Evolutionary conservation across 2,113 vertebrate species (phyloP).

Genomic region (Scatophagus argus): DNA sequence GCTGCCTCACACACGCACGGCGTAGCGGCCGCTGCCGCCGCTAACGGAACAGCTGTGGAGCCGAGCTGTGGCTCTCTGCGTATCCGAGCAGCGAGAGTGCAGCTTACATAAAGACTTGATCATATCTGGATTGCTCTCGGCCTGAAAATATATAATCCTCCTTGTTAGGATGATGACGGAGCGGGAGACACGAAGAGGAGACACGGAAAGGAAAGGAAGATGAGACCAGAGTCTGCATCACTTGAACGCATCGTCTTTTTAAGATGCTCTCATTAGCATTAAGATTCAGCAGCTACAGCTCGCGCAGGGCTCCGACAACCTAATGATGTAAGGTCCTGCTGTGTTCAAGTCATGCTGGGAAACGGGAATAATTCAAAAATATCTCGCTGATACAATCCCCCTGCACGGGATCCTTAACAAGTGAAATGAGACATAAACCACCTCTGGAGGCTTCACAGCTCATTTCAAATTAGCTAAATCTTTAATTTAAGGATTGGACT

Average conservation of each 20-base stretch:
- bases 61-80: slow-evolving; percentile 23
- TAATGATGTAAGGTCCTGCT: neutral
- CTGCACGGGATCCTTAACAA: too few relatives aligned
- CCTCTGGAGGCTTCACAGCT: neutral
- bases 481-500: too few relatives aligned
- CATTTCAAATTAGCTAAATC: neutral
- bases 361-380: neutral
- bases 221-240: neutral
- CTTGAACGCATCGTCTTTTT: neutral
- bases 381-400: neutral
- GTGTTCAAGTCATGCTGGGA: too few relatives aligned
- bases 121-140: slow-evolving; percentile 52
- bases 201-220: neutral
- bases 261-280: neutral
- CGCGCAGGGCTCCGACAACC: neutral
- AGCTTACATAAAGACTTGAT: slow-evolving; percentile 70
- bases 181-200: neutral
- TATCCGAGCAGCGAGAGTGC: slow-evolving; percentile 36
- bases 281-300: neutral
- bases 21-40: neutral
- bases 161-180: slow-evolving; percentile 30
- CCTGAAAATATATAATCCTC: slow-evolving; percentile 59
- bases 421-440: neutral
- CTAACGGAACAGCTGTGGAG: slow-evolving; percentile 64
- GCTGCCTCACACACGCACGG: neutral